A percentile compares a stretch with the other conserved stretches of the same genome.
Conservation (phyloP, 2,888 invertebrate genomes). For the Drosophila fulvimacula region DNA sequence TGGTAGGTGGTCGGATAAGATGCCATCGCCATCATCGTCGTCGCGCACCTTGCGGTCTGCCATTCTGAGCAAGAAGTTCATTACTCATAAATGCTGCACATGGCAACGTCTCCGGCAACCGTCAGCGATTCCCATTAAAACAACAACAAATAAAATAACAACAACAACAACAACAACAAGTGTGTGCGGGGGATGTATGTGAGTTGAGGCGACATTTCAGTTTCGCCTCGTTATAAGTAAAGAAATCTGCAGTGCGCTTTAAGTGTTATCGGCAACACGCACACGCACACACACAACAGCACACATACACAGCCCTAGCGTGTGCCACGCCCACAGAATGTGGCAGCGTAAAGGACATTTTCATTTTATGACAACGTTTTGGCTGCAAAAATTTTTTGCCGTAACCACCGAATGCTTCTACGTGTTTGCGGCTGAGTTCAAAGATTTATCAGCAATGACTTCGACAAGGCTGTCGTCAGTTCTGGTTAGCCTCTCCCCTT, state of each 20-base stretch:
- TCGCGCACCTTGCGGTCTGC: slow-evolving; percentile 78
- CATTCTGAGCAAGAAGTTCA: slow-evolving; percentile 80
- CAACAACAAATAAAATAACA: slow-evolving; percentile 62
- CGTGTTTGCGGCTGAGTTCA: slow-evolving; percentile 80
- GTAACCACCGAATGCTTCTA: slow-evolving; percentile 79
- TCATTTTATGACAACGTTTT: slow-evolving; percentile 79
- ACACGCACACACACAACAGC: slow-evolving; percentile 53
- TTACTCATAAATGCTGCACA: slow-evolving; percentile 83
- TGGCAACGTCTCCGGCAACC: slow-evolving; percentile 59
- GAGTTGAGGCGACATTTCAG: slow-evolving; percentile 27
- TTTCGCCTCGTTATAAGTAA: slow-evolving; percentile 76
- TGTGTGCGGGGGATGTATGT: not conserved
- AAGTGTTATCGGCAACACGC: slow-evolving; percentile 81
- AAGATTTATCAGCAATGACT: slow-evolving; percentile 80
- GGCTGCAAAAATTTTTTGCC: slow-evolving; percentile 54
- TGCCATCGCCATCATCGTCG: slow-evolving; percentile 58
- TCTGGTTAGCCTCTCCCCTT: slow-evolving; percentile 27
- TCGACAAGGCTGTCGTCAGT: slow-evolving; percentile 76
- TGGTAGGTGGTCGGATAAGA: slow-evolving; percentile 47
- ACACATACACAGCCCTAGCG: slow-evolving; percentile 55
- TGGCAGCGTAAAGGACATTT: slow-evolving; percentile 77
- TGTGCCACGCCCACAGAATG: slow-evolving; percentile 62
- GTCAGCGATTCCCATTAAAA: slow-evolving; percentile 69
- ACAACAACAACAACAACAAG: not conserved
- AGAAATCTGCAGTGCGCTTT: slow-evolving; percentile 79